Evolutionary conservation across 2,888 invertebrate species (phyloP), one percentile per base, ranked within the genome.

Genomic region (Cerastis leucographa): DNA sequence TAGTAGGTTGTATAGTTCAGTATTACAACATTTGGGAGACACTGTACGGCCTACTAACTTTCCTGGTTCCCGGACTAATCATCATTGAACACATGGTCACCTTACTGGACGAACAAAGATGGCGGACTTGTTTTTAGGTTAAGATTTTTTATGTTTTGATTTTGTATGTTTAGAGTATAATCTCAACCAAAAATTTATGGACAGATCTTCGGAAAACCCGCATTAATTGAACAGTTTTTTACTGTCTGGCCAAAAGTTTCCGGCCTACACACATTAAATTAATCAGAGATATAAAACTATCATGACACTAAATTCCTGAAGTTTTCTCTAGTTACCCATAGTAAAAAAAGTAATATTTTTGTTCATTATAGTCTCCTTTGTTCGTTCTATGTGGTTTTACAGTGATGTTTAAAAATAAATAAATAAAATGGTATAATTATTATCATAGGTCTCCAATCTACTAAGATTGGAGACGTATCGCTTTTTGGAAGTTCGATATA

Each of bases 1-100:
- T 99, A 99, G 99, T 99, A 98, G 99, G 99, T 99, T 99, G 99
- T 99, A 99, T 99, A 98, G 99, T 99, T 98, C 97, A 98, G 98
- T 97, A 98, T 98, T 98, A 98, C 98, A 98, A 98, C 97, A 95
- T 96, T 97, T 97, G 97, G 98, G 98, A 98, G 98, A 91, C 90
- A 98, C 99, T 99, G 98, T 99, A 98, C 98, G 98, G 98, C 98
- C 98, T 99, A 98, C 99, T 99, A 99, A 98, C 99, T 99, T 99
- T 98, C 98, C 98, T 97, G 95, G 97, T 97, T 94, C 95, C 93
- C 94, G 97, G 94, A 51, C 17, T n/a, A 70, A 44, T 54, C 88
- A 75, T 62, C 88, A 62, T 35, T 73, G 76, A 54, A 54, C 46
- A 42, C 11, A 12, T 29, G 40, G 40, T 22, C 62, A 62, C 7